Evolutionary conservation across 2,797 vertebrate genomes (phyloP).

Genomic region (Okamejei kenojei): DNA sequence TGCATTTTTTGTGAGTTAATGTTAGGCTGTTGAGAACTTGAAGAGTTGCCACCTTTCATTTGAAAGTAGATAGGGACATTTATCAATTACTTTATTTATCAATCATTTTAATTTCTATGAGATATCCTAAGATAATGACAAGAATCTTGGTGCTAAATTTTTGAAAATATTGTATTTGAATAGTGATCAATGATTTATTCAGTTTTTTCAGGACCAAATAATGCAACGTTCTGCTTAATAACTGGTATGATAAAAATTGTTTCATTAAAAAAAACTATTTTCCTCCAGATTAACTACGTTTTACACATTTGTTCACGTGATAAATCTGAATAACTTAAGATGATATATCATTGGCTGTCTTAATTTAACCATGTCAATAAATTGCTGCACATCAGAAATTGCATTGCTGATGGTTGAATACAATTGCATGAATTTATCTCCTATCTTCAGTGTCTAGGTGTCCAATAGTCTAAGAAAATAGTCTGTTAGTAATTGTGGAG

Average conservation of each 20-base stretch:
- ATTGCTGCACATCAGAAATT: background rate
- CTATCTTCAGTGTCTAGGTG: conserved; percentile 4
- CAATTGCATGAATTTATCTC: background rate
- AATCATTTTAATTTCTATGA: background rate
- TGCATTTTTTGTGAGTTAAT: too few species aligned
- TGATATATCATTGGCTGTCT: conserved; percentile 3
- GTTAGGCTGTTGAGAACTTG: background rate
- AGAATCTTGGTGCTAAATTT: background rate
- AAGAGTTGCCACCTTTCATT: background rate
- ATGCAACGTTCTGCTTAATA: background rate
- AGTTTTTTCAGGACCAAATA: background rate
- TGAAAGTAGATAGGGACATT: background rate
- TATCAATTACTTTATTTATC: background rate
- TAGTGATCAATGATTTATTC: background rate
- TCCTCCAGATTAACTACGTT: background rate
- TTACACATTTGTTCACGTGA: background rate
- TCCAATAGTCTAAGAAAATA: conserved; percentile 4
- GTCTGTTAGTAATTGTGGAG: background rate
- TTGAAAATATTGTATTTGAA: background rate
- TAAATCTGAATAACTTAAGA: background rate
- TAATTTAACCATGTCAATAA: background rate
- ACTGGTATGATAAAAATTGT: background rate
- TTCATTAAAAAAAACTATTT: background rate
- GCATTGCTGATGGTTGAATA: background rate
- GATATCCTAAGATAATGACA: background rate